Percentiles rank a stretch among this genome's conserved stretches.
phyloP scores from a whole-genome alignment of 2,888 invertebrate species.

The Drepana falcataria region DNA sequence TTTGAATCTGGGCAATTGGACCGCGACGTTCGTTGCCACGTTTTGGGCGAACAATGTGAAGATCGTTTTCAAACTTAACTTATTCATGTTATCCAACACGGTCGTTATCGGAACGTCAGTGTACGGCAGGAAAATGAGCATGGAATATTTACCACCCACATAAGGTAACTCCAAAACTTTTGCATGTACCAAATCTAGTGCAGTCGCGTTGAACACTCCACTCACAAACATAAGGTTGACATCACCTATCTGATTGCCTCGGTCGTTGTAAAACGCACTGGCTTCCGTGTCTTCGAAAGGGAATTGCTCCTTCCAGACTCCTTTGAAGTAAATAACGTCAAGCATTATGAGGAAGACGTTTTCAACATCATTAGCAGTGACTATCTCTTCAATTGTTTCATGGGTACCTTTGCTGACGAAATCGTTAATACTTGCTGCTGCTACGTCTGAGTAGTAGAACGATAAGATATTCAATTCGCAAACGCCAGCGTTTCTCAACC shows the following conservation, averaged over 20 bases:
- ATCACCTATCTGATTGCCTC: constrained; percentile 40
- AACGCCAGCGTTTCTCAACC: constrained; percentile 28
- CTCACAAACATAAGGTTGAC: constrained; percentile 51
- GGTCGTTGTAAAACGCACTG: constrained; percentile 47
- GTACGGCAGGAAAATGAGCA: constrained; percentile 81
- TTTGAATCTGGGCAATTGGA: constrained; percentile 80
- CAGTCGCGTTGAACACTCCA: constrained; percentile 30
- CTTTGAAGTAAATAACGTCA: constrained; percentile 62
- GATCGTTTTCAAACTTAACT: constrained; percentile 62
- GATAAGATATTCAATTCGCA: constrained; percentile 36
- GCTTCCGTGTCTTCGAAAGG: constrained; percentile 38
- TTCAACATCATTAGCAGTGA: constrained; percentile 43
- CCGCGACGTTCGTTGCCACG: constrained; percentile 59
- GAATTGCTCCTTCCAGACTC: constrained; percentile 49
- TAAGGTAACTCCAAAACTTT: constrained; percentile 57
- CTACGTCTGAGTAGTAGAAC: constrained; percentile 31
- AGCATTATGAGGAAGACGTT: constrained; percentile 40
- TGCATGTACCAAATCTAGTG: constrained; percentile 34
- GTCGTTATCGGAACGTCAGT: constrained; percentile 50
- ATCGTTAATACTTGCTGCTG: constrained; percentile 47
- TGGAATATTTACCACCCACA: constrained; percentile 68
- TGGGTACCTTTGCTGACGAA: constrained; percentile 46
- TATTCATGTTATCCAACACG: constrained; percentile 70
- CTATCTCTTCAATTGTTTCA: constrained; percentile 50
- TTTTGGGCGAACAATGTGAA: constrained; percentile 53